These are phyloP conservation scores for Speoplatyrhinus poulsoni DNA, from an alignment of 2,113 vertebrate genomes.

Conservation along the genomic window DNA sequence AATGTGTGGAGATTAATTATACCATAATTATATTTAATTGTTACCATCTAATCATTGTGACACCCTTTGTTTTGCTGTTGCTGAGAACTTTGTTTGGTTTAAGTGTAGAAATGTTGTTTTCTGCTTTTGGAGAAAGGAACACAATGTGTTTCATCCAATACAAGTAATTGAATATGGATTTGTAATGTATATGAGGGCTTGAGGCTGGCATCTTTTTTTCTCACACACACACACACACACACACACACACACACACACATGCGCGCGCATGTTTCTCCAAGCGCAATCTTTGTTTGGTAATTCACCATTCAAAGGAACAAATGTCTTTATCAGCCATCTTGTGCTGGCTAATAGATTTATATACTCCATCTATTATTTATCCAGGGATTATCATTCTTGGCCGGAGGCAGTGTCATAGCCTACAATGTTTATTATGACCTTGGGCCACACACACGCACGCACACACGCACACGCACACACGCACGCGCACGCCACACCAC, in stretches of 20 bases:
- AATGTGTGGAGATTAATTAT: conserved; percentile 69
- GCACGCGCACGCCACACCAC: conserved; percentile 23
- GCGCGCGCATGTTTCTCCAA: neutral
- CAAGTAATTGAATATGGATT: too few species aligned
- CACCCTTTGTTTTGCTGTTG: conserved; percentile 51
- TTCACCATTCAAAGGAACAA: conserved; percentile 40
- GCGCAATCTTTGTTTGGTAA: conserved; percentile 36
- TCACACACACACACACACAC: conserved; percentile 4
- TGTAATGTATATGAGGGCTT: too few species aligned
- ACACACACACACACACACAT: neutral
- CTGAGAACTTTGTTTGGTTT: conserved; percentile 57
- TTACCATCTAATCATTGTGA: conserved; percentile 63
- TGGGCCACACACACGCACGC: conserved; percentile 32
- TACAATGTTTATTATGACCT: conserved; percentile 66
- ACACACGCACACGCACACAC: neutral
- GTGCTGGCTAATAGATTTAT: conserved; percentile 65
- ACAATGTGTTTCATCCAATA: too few species aligned
- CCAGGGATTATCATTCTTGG: conserved; percentile 54
- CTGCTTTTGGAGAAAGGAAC: too few species aligned
- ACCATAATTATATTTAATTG: conserved; percentile 73
- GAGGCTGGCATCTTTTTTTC: too few species aligned
- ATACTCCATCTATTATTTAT: conserved; percentile 67
- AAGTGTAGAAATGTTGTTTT: conserved; percentile 37
- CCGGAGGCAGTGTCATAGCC: conserved; percentile 43
- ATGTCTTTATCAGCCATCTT: conserved; percentile 53